phyloP scores from a whole-genome alignment of 1,140 invertebrate genomes.

The Drosophila sucinea region DNA sequence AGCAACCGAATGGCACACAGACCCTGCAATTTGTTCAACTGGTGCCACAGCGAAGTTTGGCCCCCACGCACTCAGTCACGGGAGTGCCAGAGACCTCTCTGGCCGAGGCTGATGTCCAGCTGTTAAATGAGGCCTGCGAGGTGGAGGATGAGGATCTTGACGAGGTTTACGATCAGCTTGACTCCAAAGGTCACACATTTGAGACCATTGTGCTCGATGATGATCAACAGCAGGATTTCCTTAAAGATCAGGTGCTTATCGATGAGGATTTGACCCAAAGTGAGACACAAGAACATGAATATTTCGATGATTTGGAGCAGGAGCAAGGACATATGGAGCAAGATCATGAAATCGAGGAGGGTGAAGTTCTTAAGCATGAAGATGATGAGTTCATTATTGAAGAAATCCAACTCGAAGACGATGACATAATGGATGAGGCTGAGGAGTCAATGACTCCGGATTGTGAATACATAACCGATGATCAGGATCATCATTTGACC shows the following conservation, averaged over 20 bases:
- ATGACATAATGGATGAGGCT: slow-evolving; percentile 73
- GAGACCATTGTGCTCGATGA: slow-evolving; percentile 78
- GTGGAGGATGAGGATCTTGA: slow-evolving; percentile 66
- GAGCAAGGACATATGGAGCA: slow-evolving; percentile 39
- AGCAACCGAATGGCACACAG: slow-evolving; percentile 77
- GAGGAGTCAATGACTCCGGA: slow-evolving; percentile 64
- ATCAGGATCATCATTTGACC: slow-evolving; percentile 58
- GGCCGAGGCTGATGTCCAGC: slow-evolving; percentile 64
- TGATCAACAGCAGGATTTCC: slow-evolving; percentile 71
- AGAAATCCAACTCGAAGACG: slow-evolving; percentile 77
- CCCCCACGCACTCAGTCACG: slow-evolving; percentile 29
- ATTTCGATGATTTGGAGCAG: slow-evolving; percentile 61
- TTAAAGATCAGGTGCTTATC: slow-evolving; percentile 68
- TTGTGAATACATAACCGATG: slow-evolving; percentile 68
- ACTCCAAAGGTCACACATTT: slow-evolving; percentile 62
- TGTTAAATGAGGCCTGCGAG: slow-evolving; percentile 67
- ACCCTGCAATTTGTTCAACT: slow-evolving; percentile 74
- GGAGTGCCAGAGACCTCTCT: slow-evolving; percentile 42
- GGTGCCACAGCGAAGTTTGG: slow-evolving; percentile 63
- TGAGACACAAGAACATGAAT: slow-evolving; percentile 70
- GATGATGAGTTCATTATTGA: slow-evolving; percentile 78
- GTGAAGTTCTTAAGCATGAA: slow-evolving; percentile 36
- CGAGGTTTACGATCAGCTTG: slow-evolving; percentile 68
- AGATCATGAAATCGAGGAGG: slow-evolving; percentile 54
- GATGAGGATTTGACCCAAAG: slow-evolving; percentile 72